phyloP scores from a whole-genome alignment of 2,113 vertebrate species.

The Muntiacus muntjak region DNA sequence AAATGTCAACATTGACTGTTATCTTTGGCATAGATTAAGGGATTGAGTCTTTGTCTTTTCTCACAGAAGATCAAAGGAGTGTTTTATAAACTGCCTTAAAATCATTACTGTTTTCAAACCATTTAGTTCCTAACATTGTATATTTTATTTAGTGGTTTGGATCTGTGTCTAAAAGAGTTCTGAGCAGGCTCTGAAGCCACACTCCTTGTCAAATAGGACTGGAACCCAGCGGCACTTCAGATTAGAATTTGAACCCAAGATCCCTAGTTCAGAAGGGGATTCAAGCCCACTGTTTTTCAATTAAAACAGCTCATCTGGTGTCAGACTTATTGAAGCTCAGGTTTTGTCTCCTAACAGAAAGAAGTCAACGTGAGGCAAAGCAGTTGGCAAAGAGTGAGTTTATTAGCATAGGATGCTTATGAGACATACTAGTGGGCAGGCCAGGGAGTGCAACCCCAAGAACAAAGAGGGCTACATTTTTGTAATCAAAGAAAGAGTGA shows the following conservation, averaged over 20 bases:
- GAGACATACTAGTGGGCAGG: neutral
- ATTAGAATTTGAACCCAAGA: neutral
- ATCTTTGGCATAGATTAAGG: neutral
- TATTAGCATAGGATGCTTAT: neutral
- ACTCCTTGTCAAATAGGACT: neutral
- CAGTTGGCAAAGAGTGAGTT: neutral
- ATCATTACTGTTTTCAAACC: neutral
- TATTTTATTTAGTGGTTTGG: neutral
- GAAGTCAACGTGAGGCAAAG: neutral
- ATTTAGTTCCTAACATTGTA: neutral
- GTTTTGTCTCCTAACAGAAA: neutral
- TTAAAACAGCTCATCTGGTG: neutral
- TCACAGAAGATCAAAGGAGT: neutral
- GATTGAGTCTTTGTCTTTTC: neutral
- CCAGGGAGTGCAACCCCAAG: neutral
- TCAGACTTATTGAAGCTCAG: neutral
- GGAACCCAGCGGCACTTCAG: neutral
- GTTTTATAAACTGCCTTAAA: neutral
- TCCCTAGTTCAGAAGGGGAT: neutral
- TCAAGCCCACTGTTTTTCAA: neutral
- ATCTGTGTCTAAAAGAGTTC: neutral
- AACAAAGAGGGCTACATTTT: neutral
- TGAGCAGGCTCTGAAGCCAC: neutral
- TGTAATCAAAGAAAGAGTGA: neutral
- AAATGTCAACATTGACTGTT: neutral